phyloP scores from a whole-genome alignment of 2,113 vertebrate genomes.

The Sceloporus undulatus region DNA sequence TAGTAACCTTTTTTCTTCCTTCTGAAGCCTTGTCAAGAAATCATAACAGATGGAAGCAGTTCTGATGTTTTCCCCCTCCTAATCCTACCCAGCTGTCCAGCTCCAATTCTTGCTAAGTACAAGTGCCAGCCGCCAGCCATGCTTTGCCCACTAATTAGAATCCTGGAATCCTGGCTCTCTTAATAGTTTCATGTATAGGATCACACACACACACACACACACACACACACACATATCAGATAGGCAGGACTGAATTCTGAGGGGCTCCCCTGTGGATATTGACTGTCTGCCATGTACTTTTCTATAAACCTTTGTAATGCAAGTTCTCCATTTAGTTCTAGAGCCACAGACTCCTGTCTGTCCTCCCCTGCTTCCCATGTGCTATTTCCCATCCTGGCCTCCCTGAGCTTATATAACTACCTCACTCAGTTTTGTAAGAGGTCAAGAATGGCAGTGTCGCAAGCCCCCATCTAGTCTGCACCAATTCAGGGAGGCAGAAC shows the following conservation, averaged over 20 bases:
- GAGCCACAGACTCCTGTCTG: background rate
- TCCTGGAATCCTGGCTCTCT: background rate
- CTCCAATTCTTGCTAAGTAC: background rate
- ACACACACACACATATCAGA: background rate
- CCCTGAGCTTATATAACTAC: conserved; percentile 11
- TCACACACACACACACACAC: no score
- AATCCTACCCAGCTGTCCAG: conserved; percentile 1
- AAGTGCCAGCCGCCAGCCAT: background rate
- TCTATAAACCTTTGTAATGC: background rate
- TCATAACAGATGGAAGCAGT: background rate
- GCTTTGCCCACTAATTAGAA: background rate
- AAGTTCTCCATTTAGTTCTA: background rate
- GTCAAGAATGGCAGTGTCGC: background rate
- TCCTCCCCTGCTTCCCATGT: background rate
- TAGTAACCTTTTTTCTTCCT: no score
- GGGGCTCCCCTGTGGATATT: background rate
- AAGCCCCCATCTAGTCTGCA: background rate
- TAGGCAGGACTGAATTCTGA: background rate
- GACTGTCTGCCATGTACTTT: background rate
- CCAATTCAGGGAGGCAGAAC: background rate
- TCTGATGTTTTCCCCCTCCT: background rate
- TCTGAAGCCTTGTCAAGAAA: background rate
- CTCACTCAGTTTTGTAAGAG: conserved; percentile 5
- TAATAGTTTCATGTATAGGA: background rate
- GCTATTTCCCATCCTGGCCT: background rate